Evolutionary conservation across 2,888 invertebrate genomes (phyloP).

Genomic region (Synergus itoensis): DNA sequence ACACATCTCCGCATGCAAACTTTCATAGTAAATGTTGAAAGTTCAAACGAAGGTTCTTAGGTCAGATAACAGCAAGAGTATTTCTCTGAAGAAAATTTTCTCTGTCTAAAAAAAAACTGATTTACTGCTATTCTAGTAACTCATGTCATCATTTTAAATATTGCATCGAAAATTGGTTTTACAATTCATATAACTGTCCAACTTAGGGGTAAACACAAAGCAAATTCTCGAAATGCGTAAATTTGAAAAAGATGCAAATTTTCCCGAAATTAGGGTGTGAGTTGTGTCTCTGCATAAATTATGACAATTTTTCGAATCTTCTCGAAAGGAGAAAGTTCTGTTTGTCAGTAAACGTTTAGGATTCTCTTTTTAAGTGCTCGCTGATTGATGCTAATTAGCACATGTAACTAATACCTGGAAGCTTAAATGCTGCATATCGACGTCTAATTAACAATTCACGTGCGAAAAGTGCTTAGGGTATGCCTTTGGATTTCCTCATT

Average conservation of each 20-base stretch:
- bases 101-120: too few relatives aligned
- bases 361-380: background rate
- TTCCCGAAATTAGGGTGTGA: background rate
- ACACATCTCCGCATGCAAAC: constrained; percentile 29
- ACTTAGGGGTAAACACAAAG: background rate
- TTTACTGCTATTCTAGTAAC: background rate
- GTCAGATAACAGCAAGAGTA: background rate
- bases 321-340: constrained; percentile 12
- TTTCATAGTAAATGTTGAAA: constrained; percentile 26
- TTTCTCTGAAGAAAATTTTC: too few relatives aligned
- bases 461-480: background rate
- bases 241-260: background rate
- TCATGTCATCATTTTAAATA: background rate
- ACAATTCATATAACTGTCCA: too few relatives aligned
- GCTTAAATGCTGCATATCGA: constrained; percentile 3
- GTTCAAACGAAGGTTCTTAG: constrained; percentile 9
- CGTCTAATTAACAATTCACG: constrained; percentile 17
- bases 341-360: constrained; percentile 20
- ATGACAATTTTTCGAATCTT: constrained; percentile 9
- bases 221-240: background rate
- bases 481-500: background rate
- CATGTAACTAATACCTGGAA: background rate
- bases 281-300: background rate
- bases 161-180: too few relatives aligned
- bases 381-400: constrained; percentile 31